A percentile compares a stretch with the other conserved stretches of the same genome.
phyloP scores from a whole-genome alignment of 2,113 vertebrate genomes.

The Diadophis punctatus region DNA sequence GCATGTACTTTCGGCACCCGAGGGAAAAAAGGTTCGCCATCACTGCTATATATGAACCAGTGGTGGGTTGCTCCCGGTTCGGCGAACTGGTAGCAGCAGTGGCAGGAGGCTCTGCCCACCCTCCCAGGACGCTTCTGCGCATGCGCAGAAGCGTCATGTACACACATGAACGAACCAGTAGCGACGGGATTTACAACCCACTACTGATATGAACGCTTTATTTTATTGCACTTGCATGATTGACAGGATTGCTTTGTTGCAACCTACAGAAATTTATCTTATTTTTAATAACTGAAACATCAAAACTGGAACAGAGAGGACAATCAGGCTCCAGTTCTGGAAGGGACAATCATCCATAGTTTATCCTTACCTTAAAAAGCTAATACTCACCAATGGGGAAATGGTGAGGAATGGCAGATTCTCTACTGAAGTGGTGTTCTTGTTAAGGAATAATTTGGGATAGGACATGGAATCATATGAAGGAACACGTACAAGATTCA shows the following conservation, averaged over 20 bases:
- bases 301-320: background rate
- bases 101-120: no score
- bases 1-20: no score
- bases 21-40: no score
- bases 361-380: background rate
- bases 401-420: background rate
- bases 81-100: no score
- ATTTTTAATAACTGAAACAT: background rate
- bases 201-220: background rate
- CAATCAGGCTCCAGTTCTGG: background rate
- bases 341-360: background rate
- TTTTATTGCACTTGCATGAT: background rate
- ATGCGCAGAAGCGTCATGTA: no score
- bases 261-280: background rate
- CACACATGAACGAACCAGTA: no score
- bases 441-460: background rate
- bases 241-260: background rate
- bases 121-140: no score
- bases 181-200: no score
- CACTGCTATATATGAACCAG: no score
- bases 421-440: background rate
- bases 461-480: background rate
- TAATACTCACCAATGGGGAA: background rate
- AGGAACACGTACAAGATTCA: background rate
- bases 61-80: no score